phyloP scores from a whole-genome alignment of 2,113 vertebrate species.

The Colaptes auratus region DNA sequence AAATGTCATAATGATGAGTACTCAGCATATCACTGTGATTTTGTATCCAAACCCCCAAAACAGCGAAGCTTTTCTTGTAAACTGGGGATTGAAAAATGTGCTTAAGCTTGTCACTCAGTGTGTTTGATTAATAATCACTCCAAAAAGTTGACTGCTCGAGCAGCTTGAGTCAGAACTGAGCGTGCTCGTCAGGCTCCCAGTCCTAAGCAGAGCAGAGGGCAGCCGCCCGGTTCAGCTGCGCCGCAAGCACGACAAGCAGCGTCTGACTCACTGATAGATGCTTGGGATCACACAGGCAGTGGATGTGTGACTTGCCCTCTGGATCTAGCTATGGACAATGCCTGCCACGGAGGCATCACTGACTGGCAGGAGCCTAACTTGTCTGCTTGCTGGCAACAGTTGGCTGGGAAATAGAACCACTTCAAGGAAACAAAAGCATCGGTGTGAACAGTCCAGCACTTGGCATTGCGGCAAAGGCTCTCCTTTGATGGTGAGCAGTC shows the following conservation, averaged over 20 bases:
- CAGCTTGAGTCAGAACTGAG: neutral
- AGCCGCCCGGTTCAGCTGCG: accelerated
- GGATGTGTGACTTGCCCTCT: neutral
- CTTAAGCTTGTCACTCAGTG: neutral
- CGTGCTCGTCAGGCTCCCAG: accelerated
- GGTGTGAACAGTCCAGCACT: neutral
- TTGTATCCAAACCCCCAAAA: neutral
- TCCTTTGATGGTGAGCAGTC: neutral
- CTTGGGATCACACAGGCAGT: neutral
- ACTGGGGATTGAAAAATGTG: neutral
- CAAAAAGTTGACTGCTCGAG: neutral
- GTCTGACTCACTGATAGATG: accelerated
- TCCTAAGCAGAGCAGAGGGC: neutral
- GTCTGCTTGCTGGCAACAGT: neutral
- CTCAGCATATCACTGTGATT: neutral
- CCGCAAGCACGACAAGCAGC: neutral
- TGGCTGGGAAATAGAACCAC: neutral
- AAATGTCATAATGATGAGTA: neutral
- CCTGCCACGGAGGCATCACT: neutral
- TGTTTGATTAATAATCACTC: neutral
- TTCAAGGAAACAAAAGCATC: neutral
- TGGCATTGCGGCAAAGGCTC: neutral
- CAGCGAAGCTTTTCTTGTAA: neutral
- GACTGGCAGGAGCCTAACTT: neutral
- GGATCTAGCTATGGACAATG: neutral